Conservation (phyloP, 1,140 invertebrate species). For the Anoplophora glabripennis region DNA sequence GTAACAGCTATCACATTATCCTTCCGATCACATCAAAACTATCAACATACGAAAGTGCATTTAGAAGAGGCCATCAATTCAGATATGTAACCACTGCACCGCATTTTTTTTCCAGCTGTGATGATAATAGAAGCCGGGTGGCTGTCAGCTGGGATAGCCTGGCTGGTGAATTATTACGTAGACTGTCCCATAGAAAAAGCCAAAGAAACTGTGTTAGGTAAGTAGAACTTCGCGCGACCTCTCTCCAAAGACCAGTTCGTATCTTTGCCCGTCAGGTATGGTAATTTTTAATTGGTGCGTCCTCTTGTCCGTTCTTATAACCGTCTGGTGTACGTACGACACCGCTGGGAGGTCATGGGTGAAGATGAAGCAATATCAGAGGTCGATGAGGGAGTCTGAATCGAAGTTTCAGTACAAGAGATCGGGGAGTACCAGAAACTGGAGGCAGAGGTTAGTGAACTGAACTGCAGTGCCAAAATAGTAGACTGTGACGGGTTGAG, state of each 20-base stretch:
- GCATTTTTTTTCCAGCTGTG: slow-evolving; percentile 58
- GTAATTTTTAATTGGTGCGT: slow-evolving; percentile 80
- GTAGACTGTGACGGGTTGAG: too few species aligned
- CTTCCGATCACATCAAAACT: too few species aligned
- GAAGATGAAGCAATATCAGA: slow-evolving; percentile 88
- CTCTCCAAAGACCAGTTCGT: not conserved
- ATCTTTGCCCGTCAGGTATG: slow-evolving; percentile 58
- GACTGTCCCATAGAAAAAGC: slow-evolving; percentile 66
- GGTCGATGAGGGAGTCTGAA: slow-evolving; percentile 74
- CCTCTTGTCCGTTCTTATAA: slow-evolving; percentile 69
- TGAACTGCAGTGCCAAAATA: too few species aligned
- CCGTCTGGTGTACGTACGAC: slow-evolving; percentile 87
- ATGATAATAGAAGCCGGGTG: slow-evolving; percentile 74
- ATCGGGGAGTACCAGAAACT: slow-evolving; percentile 80
- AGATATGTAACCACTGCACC: too few species aligned
- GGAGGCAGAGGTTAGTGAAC: slow-evolving; percentile 73
- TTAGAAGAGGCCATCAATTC: too few species aligned
- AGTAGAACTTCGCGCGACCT: slow-evolving; percentile 36
- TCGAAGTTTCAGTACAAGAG: slow-evolving; percentile 72
- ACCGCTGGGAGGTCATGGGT: slow-evolving; percentile 87
- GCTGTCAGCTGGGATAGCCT: slow-evolving; percentile 72
- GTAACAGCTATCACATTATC: too few species aligned
- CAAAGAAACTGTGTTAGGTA: slow-evolving; percentile 77
- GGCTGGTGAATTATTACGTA: slow-evolving; percentile 69
- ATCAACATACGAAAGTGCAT: too few species aligned